Base-by-base conservation (phyloP, 1,140 invertebrate genomes). In the Berghia stephanieae region DNA sequence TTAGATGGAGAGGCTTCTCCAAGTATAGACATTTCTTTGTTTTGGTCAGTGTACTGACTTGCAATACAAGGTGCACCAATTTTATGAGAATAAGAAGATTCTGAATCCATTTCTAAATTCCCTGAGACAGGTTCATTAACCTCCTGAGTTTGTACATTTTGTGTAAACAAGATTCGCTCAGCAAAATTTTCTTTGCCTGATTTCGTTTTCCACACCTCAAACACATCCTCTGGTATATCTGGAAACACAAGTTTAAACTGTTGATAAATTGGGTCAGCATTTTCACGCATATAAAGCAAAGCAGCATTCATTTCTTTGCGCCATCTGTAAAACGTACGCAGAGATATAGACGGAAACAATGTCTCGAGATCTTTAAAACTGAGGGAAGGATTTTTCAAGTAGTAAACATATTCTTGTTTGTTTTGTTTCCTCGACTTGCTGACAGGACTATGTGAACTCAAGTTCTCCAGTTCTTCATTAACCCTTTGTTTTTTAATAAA, bases 301-400 rank as follows among this genome's bases (percentile, higher is more conserved):
- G 73, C 77, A 34, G 77, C 79, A 60, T 78, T 78, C 34, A 80
- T 70, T 63, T 80, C 73, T 21, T 78, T 75, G 4, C 77, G 72
- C 79, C 79, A 80, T 42, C 81, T 68, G 77, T 82, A 82, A 74
- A 82, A 82, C 60, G 81, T 82, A 31, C 81, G 42, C 16, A 78
- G 42, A 36, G 81, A 82, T 13, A 80, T 77, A 42, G 40, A 46
- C n/a, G 81, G 78, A 52, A 76, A 76, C 18, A 76, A 43, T 21
- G 60, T 31, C 31, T 67, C 60, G 5, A 76, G n/a, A 10, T 76
- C 74, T 68, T 68, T 63, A 44, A 71, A 78, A 21, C 68, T 34
- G n/a, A 78, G 31, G n/a, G 63, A 68, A 44, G 76, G 76, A 21
- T 72, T 70, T 38, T 72, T 71, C 8, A 78, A 38, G 24, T 60